These are phyloP conservation scores for Zapornia atra DNA, from an alignment of 2,113 vertebrate species.

Conservation along the genomic window DNA sequence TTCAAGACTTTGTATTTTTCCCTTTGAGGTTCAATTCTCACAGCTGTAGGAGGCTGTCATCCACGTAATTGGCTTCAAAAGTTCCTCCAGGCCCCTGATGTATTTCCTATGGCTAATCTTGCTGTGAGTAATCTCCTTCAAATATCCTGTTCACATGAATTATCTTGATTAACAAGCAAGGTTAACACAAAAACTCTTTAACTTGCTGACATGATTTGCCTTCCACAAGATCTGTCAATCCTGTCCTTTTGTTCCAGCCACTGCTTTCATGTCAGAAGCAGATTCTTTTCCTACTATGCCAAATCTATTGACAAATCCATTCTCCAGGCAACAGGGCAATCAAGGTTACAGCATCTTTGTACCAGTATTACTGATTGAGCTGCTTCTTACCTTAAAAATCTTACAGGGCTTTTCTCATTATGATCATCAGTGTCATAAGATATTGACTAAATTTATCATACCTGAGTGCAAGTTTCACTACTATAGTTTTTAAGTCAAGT, in stretches of 20 bases:
- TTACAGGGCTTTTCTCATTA: neutral
- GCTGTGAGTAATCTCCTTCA: slow-evolving; percentile 59
- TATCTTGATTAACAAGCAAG: slow-evolving; percentile 52
- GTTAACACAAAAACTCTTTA: slow-evolving; percentile 10
- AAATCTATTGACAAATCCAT: neutral
- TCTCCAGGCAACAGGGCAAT: neutral
- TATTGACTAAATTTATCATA: neutral
- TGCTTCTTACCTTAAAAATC: neutral
- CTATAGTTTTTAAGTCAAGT: neutral
- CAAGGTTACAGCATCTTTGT: neutral
- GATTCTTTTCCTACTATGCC: neutral
- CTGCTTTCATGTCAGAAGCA: neutral
- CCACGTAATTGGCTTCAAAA: slow-evolving; percentile 43
- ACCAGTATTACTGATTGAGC: neutral
- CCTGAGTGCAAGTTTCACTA: neutral
- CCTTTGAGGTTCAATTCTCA: slow-evolving; percentile 33
- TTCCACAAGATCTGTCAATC: neutral
- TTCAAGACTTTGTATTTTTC: neutral
- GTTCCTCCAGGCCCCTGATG: slow-evolving; percentile 28
- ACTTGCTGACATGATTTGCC: slow-evolving; percentile 24
- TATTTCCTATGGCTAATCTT: slow-evolving; percentile 47
- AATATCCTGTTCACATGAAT: slow-evolving; percentile 50
- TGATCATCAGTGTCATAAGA: neutral
- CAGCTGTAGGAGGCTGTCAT: slow-evolving; percentile 31
- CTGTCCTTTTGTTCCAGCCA: neutral